Base-by-base conservation (phyloP, 2,113 vertebrate species). In the Hydrochoerus hydrochaeris region DNA sequence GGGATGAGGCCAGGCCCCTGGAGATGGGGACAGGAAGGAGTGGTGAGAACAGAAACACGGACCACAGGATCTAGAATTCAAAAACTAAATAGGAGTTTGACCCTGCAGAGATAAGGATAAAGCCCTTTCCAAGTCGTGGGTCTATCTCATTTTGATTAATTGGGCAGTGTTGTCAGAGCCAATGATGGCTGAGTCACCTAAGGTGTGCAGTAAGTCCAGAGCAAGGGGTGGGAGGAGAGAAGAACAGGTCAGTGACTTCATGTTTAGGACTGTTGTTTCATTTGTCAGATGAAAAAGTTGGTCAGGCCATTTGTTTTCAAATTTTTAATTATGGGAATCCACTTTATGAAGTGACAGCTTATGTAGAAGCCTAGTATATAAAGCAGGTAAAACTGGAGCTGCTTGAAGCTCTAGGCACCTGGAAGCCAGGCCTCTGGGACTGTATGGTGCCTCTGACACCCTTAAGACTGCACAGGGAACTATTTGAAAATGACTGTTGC, bases 1-100 rank as follows among this genome's bases (percentile, higher is more conserved):
- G 17, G 0, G 77, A 10, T 38, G 6, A 13, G 46, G 41, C 58
- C 13, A 0, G 16, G 0, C 20, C 11, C 22, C 62, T 35, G 6
- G 78, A 67, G 28, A 20, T 11, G 2, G 3, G 4, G 57, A 13
- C 38, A 20, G 17, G 17, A 30, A 35, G 3, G 49, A 90, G n/a
- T 0, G 26, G 14, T 11, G 14, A 85, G 24, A 73, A 41, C 30
- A 58, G 9, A 46, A 24, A 52, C 35, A 11, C 38, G 9, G n/a
- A 12, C 24, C 78, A 28, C 1, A 52, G n/a, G 4, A 54, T n/a
- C 3, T n/a, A 38, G 54, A 54, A n/a, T 91, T 32, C 60, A 20
- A 54, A 67, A 83, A 44, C 67, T 69, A 35, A 60, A 4, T 26
- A 73, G 80, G 63, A 28, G 16, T 71, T 41, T 35, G 44, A 41